phyloP scores from a whole-genome alignment of 2,888 invertebrate genomes.

The Oegoconia quadripuncta region DNA sequence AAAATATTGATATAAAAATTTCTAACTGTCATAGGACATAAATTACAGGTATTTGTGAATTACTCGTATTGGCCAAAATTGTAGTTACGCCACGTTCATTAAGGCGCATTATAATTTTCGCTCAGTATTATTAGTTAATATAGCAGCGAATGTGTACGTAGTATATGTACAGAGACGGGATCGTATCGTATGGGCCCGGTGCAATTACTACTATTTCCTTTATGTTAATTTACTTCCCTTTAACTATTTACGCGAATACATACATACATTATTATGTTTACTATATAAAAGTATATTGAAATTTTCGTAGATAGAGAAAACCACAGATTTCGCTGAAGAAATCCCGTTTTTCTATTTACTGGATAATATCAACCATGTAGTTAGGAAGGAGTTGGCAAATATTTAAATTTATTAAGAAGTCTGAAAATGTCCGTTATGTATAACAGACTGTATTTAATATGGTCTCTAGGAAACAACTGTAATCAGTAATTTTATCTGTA shows the following conservation, averaged over 20 bases:
- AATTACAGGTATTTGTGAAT: conserved; percentile 45
- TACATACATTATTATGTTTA: conserved; percentile 9
- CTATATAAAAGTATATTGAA: conserved; percentile 20
- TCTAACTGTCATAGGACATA: conserved; percentile 15
- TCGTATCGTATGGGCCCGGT: conserved; percentile 54
- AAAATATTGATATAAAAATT: not conserved
- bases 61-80: conserved; percentile 73
- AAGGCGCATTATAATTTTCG: conserved; percentile 66
- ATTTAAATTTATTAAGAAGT: conserved; percentile 62
- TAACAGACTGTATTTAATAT: conserved; percentile 61
- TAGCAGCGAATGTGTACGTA: conserved; percentile 36
- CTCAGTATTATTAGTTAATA: conserved; percentile 70
- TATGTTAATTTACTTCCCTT: conserved; percentile 6
- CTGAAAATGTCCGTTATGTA: conserved; percentile 61
- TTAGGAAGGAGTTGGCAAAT: conserved; percentile 66
- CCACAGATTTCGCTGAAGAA: conserved; percentile 60
- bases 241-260: not conserved
- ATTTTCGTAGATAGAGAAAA: conserved; percentile 44
- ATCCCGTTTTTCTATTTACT: conserved; percentile 64
- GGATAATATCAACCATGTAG: conserved; percentile 66
- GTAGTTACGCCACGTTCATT: conserved; percentile 56
- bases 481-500: conserved; percentile 65
- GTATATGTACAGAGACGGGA: conserved; percentile 34
- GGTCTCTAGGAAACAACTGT: conserved; percentile 61
- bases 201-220: conserved; percentile 25